These are phyloP conservation scores for Tribolium freemani DNA, from an alignment of 2,888 invertebrate species.

Conservation along the genomic window DNA sequence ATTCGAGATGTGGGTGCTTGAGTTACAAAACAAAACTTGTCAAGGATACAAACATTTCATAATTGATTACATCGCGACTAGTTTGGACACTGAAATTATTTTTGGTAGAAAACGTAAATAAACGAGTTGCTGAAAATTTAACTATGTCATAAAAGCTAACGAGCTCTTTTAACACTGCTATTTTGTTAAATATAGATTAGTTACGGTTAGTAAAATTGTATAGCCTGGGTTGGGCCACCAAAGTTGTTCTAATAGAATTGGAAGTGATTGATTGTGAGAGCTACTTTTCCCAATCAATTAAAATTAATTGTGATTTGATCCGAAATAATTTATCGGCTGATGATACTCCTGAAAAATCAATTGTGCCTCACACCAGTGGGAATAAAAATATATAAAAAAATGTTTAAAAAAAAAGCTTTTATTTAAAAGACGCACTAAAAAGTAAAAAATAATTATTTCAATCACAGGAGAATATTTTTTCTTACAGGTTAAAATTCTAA, in stretches of 20 bases:
- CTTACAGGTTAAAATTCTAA: too few species aligned
- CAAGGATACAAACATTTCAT: conserved; percentile 32
- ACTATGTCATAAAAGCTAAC: conserved; percentile 4
- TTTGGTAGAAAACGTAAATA: conserved; percentile 2
- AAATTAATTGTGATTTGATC: not conserved
- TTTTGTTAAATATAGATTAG: conserved; percentile 20
- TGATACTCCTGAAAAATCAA: too few species aligned
- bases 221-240: conserved; percentile 15
- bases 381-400: too few species aligned
- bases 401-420: too few species aligned
- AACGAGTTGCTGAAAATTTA: not conserved
- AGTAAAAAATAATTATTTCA: too few species aligned
- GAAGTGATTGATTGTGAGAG: conserved; percentile 7
- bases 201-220: conserved; percentile 2
- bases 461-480: too few species aligned
- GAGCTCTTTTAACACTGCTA: not conserved
- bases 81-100: not conserved
- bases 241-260: conserved; percentile 1
- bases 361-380: too few species aligned
- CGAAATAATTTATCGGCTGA: too few species aligned
- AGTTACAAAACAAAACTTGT: conserved; percentile 13
- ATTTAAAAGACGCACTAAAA: too few species aligned
- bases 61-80: conserved; percentile 11
- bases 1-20: conserved; percentile 19
- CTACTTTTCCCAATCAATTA: not conserved